These are phyloP conservation scores for Triplophysa tibetana DNA, from an alignment of 2,113 vertebrate genomes.

Conservation along the genomic window DNA sequence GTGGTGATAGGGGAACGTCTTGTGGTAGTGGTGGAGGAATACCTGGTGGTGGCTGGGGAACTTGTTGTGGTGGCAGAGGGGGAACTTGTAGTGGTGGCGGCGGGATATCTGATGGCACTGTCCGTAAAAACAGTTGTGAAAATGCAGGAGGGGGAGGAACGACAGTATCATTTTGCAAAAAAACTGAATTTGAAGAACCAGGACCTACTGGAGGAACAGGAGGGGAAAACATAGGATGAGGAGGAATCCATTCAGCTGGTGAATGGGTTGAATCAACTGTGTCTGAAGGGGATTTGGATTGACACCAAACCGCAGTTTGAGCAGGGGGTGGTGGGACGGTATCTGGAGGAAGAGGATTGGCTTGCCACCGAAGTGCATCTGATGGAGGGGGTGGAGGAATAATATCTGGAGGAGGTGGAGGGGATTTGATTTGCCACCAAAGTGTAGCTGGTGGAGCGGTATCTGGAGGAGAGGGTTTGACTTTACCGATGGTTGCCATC, in stretches of 20 bases:
- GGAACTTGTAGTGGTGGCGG: slow-evolving; percentile 36
- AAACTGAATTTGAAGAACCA: slow-evolving; percentile 67
- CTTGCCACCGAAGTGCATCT: no score
- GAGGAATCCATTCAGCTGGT: slow-evolving; percentile 39
- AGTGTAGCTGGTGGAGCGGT: slow-evolving; percentile 78
- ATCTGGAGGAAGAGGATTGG: background rate
- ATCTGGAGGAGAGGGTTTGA: slow-evolving; percentile 65
- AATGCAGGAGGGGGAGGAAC: slow-evolving; percentile 65
- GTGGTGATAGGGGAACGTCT: background rate
- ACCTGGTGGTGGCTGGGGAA: slow-evolving; percentile 38
- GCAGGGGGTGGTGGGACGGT: background rate
- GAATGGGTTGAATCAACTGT: slow-evolving; percentile 1
- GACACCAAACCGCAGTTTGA: background rate
- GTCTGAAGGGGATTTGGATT: background rate
- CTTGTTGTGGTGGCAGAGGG: background rate
- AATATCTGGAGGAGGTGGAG: background rate
- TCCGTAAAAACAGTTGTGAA: slow-evolving; percentile 44
- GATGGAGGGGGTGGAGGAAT: no score
- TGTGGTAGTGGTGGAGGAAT: slow-evolving; percentile 37
- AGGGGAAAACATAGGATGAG: slow-evolving; percentile 74
- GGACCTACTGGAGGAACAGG: slow-evolving; percentile 75
- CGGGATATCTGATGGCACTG: slow-evolving; percentile 13
- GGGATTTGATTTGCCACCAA: slow-evolving; percentile 63
- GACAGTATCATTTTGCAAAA: slow-evolving; percentile 73
- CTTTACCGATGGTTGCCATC: no score